Evolutionary conservation across 1,140 invertebrate species (phyloP).

Genomic region (Cherax quadricarinatus): DNA sequence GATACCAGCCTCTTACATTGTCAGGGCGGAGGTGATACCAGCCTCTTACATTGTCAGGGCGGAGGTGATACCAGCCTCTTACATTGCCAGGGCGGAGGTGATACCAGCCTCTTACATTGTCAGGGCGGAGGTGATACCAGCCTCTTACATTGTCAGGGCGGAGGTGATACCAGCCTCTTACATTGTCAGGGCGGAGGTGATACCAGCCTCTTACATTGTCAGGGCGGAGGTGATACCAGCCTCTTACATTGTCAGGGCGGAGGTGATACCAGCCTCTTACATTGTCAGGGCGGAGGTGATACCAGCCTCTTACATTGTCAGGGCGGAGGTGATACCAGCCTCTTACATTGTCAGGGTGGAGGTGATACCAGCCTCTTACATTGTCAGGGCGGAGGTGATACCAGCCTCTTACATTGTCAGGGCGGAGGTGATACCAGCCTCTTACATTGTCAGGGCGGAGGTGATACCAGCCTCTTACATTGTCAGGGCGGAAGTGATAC

Average conservation of each 20-base stretch:
- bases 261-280: no score
- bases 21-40: conserved; percentile 14
- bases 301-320: background rate
- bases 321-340: no score
- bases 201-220: no score
- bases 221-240: conserved; percentile 3
- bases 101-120: background rate
- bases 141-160: no score
- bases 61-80: no score
- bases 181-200: conserved; percentile 20
- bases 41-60: conserved; percentile 14
- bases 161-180: background rate
- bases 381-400: conserved; percentile 17
- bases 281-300: conserved; percentile 23
- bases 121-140: conserved; percentile 23
- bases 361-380: background rate
- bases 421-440: conserved; percentile 2
- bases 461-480: no score
- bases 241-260: conserved; percentile 27
- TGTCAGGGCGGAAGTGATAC: conserved; percentile 20
- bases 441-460: conserved; percentile 20
- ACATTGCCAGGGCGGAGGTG: conserved; percentile 32
- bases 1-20: no score
- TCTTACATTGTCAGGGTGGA: no score
- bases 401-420: no score